Evolutionary conservation across 2,888 invertebrate genomes (phyloP).

Genomic region (Melieria omissa): DNA sequence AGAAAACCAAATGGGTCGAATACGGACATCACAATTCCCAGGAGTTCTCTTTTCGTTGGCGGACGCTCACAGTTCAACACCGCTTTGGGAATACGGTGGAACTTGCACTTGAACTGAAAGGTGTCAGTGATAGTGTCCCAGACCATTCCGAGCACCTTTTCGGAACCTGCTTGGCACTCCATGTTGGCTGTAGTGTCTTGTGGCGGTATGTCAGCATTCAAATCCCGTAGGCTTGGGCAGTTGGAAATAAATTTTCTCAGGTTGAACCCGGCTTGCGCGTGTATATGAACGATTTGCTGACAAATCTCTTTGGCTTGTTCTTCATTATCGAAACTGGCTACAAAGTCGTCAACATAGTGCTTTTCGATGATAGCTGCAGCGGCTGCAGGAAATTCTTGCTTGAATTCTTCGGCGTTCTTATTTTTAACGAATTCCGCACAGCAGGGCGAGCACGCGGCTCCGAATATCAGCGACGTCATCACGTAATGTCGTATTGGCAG

Average conservation of each 20-base stretch:
- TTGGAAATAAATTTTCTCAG: constrained; percentile 31
- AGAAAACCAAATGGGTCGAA: constrained; percentile 4
- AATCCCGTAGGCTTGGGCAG: too few relatives aligned
- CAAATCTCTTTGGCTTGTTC: constrained; percentile 27
- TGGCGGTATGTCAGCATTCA: too few relatives aligned
- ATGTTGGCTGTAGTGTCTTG: background rate
- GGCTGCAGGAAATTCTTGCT: constrained; percentile 15
- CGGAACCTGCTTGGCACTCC: background rate
- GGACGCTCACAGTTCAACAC: constrained; percentile 2
- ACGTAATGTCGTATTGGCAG: constrained; percentile 21
- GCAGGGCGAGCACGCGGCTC: constrained; percentile 45
- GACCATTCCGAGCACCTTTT: constrained; percentile 10
- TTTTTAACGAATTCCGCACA: constrained; percentile 45
- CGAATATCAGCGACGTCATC: constrained; percentile 47
- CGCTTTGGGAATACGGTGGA: background rate
- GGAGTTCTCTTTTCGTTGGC: background rate
- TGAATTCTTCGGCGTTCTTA: constrained; percentile 25
- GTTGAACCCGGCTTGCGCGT: constrained; percentile 25
- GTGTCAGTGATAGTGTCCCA: constrained; percentile 8
- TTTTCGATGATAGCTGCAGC: too few relatives aligned
- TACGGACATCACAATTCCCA: constrained; percentile 1
- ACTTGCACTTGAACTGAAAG: background rate
- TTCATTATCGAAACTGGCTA: constrained; percentile 34
- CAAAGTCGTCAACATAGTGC: constrained; percentile 42
- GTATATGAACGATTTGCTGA: constrained; percentile 20